Evolutionary conservation across 1,140 invertebrate genomes (phyloP), one percentile per base, ranked within the genome.

Genomic region (Macrobrachium rosenbergii): DNA sequence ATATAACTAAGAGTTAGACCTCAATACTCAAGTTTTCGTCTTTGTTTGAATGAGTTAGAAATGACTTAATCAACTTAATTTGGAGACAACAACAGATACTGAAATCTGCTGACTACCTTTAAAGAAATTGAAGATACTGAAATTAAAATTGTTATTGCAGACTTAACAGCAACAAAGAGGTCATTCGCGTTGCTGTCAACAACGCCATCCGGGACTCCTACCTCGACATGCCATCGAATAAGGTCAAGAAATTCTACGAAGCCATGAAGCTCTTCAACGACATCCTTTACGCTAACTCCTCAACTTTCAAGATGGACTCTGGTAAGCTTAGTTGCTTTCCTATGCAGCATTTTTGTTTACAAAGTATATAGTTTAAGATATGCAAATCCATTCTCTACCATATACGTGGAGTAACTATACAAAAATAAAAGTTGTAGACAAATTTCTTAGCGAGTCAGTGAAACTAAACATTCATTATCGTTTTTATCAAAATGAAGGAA

Each of bases 121-220:
- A 14, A 21, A 60, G 62, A 73, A n/a, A 23, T 11, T 82, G 23
- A 88, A n/a, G 28, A 23, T 58, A 12, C 37, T 19, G n/a, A 60
- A 17, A 88, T 90, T 23, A 10, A 85, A 63, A 84, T 21, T n/a
- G 0, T 60, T 21, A 81, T 67, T 69, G 11, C 82, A 94, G 93
- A 86, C 89, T 92, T 83, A 93, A 95, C 89, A 91, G 89, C n/a
- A 89, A 92, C 79, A 93, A 94, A 12, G 91, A 93, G 37, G 92
- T 95, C 28, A 91, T 89, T 7, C 92, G 94, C 79, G 93, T 95
- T 37, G 94, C 94, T 88, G 94, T 94, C 90, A 95, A 94, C 67
- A 93, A 95, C 75, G 94, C 94, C 2, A 94, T 95, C 90, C 92
- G 95, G 83, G 94, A 94, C 82, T 94, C 93, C 23, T 92, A 94